Base-by-base conservation (phyloP, 2,888 invertebrate species). In the Aricia artaxerxes region DNA sequence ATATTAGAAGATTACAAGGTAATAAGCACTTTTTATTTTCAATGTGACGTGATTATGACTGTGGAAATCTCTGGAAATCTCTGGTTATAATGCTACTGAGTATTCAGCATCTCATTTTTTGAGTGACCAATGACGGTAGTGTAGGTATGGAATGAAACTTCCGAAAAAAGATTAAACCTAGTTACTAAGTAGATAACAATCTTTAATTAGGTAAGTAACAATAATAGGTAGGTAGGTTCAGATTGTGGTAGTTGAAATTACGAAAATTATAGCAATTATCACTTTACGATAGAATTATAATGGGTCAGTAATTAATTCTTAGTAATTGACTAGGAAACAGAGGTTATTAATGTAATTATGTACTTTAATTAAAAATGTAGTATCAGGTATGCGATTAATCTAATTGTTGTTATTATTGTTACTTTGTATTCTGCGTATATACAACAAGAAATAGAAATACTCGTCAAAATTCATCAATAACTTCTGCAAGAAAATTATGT, bases 241-340 rank as follows among this genome's bases (percentile, higher is more conserved):
- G 69, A 38, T 69, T 69, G 69, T 69, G 69, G 11, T 69, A 38
- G 13, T 35, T 69, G 13, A 13, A 38, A 69, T 69, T 69, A 69
- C 9, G 5, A 69, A 69, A 69, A 69, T 38, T 11, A 69, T 35
- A 69, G 13, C 35, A 38, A 69, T 69, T 69, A 69, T 35, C 35
- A 69, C 69, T 69, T 69, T 69, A 13, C 13, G 69, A 69, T 69
- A 35, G 5, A 69, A 69, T 35, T 35, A 69, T 69, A 69, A 69
- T 69, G 38, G 69, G 5, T 2, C 13, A 69, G 69, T 69, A 69
- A 69, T 69, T 69, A 69, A 69, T 69, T 69, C 69, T 13, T 69
- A 9, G 69, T 69, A 69, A 69, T 69, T 69, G 69, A 69, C 35
- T 35, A 69, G 69, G 69, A 69, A 69, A 69, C 35, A 16, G 69